These are phyloP conservation scores for Microctonus hyperodae DNA, from an alignment of 2,888 invertebrate genomes.

Conservation along the genomic window DNA sequence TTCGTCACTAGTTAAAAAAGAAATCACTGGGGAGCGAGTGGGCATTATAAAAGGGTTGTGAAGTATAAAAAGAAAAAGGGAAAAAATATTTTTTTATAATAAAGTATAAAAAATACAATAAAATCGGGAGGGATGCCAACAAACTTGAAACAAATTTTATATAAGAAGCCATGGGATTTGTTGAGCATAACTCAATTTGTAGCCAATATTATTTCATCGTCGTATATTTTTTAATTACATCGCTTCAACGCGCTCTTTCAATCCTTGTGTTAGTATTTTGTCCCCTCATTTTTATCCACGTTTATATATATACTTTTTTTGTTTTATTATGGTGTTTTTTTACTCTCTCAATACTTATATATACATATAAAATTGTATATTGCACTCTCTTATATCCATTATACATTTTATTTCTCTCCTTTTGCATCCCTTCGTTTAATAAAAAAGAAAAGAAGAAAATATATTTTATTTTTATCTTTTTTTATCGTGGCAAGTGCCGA, in stretches of 20 bases:
- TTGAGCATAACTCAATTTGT: constrained; percentile 54
- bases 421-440: constrained; percentile 38
- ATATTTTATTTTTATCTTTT: not conserved
- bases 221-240: constrained; percentile 61
- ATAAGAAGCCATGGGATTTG: constrained; percentile 23
- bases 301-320: not conserved
- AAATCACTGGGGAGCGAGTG: not conserved
- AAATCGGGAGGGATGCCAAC: not conserved
- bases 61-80: not conserved
- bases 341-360: constrained; percentile 17
- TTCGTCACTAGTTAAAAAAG: not conserved
- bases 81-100: no score
- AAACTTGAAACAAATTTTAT: not conserved
- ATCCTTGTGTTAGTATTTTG: constrained; percentile 19
- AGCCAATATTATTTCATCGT: constrained; percentile 61
- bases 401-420: constrained; percentile 37
- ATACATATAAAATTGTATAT: no score
- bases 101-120: not conserved
- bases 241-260: constrained; percentile 50
- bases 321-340: not conserved
- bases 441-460: no score
- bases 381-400: constrained; percentile 31
- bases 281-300: constrained; percentile 19
- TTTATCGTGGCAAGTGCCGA: not conserved
- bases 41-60: not conserved